Conservation (phyloP, 2,797 vertebrate genomes). For the Myotis findleyi region DNA sequence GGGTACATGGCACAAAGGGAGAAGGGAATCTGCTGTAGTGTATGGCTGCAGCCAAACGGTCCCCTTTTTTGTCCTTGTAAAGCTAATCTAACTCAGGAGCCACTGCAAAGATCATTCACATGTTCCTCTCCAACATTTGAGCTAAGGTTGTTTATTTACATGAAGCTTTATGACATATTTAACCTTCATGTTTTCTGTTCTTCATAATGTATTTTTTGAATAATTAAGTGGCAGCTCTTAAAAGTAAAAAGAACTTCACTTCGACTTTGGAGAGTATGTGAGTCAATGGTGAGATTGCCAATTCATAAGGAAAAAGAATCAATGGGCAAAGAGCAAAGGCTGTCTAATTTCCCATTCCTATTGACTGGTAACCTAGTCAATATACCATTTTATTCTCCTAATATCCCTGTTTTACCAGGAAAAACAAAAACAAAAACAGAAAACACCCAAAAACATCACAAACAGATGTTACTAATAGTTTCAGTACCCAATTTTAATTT, state of each 20-base stretch:
- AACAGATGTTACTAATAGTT: not conserved
- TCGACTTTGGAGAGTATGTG: not conserved
- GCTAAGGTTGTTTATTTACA: conserved; percentile 34
- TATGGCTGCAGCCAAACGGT: not conserved
- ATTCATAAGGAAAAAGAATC: conserved; percentile 7
- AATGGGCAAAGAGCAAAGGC: not conserved
- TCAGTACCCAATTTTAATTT: not conserved
- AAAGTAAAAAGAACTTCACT: conserved; percentile 32
- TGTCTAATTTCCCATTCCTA: not conserved
- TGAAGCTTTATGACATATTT: conserved; percentile 1
- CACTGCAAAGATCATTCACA: not conserved
- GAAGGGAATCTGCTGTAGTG: not conserved
- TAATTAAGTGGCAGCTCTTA: conserved; percentile 50
- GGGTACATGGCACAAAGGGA: not conserved
- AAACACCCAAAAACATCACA: not conserved
- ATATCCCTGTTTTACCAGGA: not conserved
- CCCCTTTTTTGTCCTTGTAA: not conserved
- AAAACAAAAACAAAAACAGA: not conserved
- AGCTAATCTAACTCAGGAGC: not conserved
- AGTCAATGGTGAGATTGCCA: not conserved
- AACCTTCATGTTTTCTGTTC: conserved; percentile 26
- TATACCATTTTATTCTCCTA: not conserved
- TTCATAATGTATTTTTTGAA: conserved; percentile 29
- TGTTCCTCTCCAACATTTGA: not conserved
- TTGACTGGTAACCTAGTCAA: not conserved